Percentiles rank a stretch among this genome's conserved stretches.
These are phyloP conservation scores for Lasiommata megera DNA, from an alignment of 2,888 invertebrate species.

Conservation along the genomic window DNA sequence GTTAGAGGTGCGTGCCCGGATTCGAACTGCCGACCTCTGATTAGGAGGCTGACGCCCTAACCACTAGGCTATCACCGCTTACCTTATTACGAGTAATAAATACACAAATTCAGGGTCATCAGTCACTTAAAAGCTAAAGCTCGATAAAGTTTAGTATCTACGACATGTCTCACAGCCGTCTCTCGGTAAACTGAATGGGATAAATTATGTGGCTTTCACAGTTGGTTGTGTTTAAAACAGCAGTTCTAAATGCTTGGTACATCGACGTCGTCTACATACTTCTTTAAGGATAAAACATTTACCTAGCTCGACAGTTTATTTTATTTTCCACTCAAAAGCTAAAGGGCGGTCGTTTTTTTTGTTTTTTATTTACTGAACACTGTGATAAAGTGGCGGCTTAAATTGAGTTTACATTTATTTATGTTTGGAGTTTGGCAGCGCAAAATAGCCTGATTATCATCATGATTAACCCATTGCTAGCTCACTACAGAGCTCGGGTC, in stretches of 20 bases:
- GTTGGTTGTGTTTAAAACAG: slow-evolving; percentile 5
- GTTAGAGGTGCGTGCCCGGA: no score
- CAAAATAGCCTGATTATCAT: no score
- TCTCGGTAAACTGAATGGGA: background rate
- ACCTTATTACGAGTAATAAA: background rate
- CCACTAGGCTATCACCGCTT: no score
- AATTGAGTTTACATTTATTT: background rate
- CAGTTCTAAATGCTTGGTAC: slow-evolving; percentile 2
- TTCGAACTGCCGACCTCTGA: no score
- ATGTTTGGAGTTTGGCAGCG: background rate
- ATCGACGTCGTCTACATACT: slow-evolving; percentile 9
- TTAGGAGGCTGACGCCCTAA: no score
- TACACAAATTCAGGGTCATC: background rate
- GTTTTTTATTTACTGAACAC: slow-evolving; percentile 3
- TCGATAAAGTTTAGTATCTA: slow-evolving; percentile 3
- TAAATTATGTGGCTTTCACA: slow-evolving; percentile 13
- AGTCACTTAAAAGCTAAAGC: background rate
- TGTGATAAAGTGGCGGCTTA: background rate
- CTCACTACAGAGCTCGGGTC: no score
- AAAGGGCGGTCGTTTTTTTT: slow-evolving; percentile 6
- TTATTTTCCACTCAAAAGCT: background rate
- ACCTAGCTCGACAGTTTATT: slow-evolving; percentile 8
- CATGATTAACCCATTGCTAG: no score
- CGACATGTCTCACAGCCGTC: background rate
- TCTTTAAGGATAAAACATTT: slow-evolving; percentile 9